Evolutionary conservation across 2,888 invertebrate genomes (phyloP).

Genomic region (Apotomis capreana): DNA sequence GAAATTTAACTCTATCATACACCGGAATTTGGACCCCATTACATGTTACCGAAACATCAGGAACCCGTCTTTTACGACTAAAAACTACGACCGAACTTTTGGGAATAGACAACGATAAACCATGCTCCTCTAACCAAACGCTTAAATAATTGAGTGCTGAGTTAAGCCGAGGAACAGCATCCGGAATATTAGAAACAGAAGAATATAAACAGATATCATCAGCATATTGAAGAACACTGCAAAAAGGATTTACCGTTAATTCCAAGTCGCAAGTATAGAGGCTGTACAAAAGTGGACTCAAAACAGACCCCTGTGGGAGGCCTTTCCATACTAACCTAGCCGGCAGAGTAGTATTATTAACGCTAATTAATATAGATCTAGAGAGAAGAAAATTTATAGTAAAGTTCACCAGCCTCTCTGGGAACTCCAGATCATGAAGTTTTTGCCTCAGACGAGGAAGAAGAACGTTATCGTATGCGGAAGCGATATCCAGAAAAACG

Average conservation of each 20-base stretch:
- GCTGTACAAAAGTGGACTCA: conserved; percentile 46
- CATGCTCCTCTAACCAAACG: conserved; percentile 31
- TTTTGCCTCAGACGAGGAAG: conserved; percentile 46
- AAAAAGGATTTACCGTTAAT: conserved; percentile 11
- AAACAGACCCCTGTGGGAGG: conserved; percentile 47
- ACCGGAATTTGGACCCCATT: background rate
- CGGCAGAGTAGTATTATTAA: conserved; percentile 14
- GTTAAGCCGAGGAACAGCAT: background rate
- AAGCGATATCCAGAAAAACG: conserved; percentile 48
- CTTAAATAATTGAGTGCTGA: conserved; percentile 33
- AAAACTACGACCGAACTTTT: conserved; percentile 44
- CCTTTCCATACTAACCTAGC: conserved; percentile 45
- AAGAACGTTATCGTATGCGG: conserved; percentile 49
- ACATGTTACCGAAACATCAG: conserved; percentile 19
- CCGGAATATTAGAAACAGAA: background rate
- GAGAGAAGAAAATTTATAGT: background rate
- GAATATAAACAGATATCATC: conserved; percentile 47
- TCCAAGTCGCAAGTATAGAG: conserved; percentile 46
- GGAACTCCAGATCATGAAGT: conserved; percentile 33
- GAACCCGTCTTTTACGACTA: conserved; percentile 34
- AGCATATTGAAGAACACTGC: conserved; percentile 48
- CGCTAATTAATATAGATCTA: conserved; percentile 37
- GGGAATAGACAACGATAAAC: conserved; percentile 37
- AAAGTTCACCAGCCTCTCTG: background rate
- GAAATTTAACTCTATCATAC: conserved; percentile 40